phyloP scores from a whole-genome alignment of 2,888 invertebrate genomes.

The Monochamus alternatus region DNA sequence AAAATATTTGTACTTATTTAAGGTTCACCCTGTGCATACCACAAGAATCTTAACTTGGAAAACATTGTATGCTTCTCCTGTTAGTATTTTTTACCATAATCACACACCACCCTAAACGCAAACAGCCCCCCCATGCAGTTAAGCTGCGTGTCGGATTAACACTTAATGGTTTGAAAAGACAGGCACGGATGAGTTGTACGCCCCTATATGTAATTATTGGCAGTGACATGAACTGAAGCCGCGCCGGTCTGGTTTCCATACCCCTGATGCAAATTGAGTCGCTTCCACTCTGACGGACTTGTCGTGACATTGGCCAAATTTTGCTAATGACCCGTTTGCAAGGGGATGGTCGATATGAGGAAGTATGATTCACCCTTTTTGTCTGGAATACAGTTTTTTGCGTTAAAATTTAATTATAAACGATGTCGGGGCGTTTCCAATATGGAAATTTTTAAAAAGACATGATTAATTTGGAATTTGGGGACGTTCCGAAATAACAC shows the following conservation, averaged over 20 bases:
- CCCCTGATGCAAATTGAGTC: slow-evolving; percentile 29
- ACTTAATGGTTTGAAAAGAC: slow-evolving; percentile 20
- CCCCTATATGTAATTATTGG: slow-evolving; percentile 28
- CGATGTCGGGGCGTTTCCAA: too few relatives aligned
- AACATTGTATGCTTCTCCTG: too few relatives aligned
- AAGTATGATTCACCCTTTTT: neutral
- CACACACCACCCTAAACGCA: slow-evolving; percentile 7
- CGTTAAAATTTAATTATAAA: too few relatives aligned
- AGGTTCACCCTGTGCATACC: too few relatives aligned
- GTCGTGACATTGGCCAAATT: slow-evolving; percentile 29
- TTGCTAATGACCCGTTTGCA: slow-evolving; percentile 9
- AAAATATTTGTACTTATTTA: too few relatives aligned
- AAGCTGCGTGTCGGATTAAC: slow-evolving; percentile 28
- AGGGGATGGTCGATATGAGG: slow-evolving; percentile 7
- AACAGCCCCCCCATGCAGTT: neutral
- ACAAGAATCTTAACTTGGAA: too few relatives aligned
- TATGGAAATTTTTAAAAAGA: too few relatives aligned
- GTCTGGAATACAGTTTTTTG: too few relatives aligned
- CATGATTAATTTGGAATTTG: too few relatives aligned
- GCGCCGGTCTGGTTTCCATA: neutral
- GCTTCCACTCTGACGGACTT: slow-evolving; percentile 8
- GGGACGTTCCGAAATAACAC: too few relatives aligned
- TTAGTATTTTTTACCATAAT: neutral
- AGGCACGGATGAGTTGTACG: slow-evolving; percentile 17
- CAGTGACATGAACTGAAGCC: slow-evolving; percentile 22